phyloP scores from a whole-genome alignment of 2,113 vertebrate genomes.

The Gnathonemus echidnorhynchus region DNA sequence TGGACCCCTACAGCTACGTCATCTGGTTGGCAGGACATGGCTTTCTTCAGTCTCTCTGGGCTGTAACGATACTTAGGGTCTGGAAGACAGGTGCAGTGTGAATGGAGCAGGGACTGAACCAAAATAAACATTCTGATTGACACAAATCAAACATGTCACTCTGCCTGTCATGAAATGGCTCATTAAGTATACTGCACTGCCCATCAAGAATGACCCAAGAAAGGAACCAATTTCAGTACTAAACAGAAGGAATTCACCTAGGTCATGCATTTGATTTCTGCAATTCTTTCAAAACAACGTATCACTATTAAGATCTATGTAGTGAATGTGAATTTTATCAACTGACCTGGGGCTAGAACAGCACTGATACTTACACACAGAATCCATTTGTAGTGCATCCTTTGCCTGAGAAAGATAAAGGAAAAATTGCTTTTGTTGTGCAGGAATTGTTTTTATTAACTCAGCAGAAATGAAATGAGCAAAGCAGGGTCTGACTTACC shows the following conservation, averaged over 20 bases:
- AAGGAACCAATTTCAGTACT: neutral
- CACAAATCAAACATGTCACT: neutral
- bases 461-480: neutral
- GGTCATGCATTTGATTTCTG: neutral
- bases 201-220: neutral
- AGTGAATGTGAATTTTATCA: neutral
- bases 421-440: conserved; percentile 25
- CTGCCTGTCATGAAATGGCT: neutral
- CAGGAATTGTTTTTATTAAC: neutral
- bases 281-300: neutral
- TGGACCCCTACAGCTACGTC: neutral
- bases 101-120: neutral
- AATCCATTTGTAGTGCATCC: conserved; percentile 80
- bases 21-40: neutral
- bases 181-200: neutral
- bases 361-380: conserved; percentile 72
- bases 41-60: neutral
- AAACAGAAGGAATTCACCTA: neutral
- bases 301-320: neutral
- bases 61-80: neutral
- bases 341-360: neutral
- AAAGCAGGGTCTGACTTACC: conserved; percentile 47
- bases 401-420: conserved; percentile 68
- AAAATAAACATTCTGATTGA: neutral
- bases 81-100: neutral